Percentiles rank a stretch among this genome's conserved stretches.
Evolutionary conservation across 1,140 invertebrate genomes (phyloP).

Genomic region (Polypedilum pembai): DNA sequence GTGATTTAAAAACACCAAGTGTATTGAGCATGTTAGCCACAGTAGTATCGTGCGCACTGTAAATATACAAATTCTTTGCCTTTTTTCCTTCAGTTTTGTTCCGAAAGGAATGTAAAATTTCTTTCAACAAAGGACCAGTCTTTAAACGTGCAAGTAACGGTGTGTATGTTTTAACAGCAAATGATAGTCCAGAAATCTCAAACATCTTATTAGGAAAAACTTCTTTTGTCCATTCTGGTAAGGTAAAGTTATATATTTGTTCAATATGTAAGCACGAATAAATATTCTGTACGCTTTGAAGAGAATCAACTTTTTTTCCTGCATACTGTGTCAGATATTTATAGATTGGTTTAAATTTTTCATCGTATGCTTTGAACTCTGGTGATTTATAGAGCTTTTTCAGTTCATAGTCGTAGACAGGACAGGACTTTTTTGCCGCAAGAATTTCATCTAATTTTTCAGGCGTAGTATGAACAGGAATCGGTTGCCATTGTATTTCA

Average conservation of each 20-base stretch:
- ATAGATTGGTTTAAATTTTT: conserved; percentile 55
- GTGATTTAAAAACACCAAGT: conserved; percentile 61
- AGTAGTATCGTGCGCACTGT: conserved; percentile 77
- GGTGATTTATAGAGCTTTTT: conserved; percentile 49
- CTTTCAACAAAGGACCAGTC: conserved; percentile 57
- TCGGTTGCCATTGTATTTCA: conserved; percentile 74
- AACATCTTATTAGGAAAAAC: conserved; percentile 48
- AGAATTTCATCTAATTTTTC: conserved; percentile 58
- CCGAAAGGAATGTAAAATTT: conserved; percentile 54
- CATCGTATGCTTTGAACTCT: conserved; percentile 51
- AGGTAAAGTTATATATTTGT: conserved; percentile 56
- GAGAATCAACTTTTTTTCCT: conserved; percentile 49
- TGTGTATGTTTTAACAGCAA: conserved; percentile 47
- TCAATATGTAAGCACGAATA: conserved; percentile 65
- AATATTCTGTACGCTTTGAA: conserved; percentile 51
- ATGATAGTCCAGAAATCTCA: conserved; percentile 47
- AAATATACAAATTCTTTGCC: conserved; percentile 59
- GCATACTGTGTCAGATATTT: conserved; percentile 54
- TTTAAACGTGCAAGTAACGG: conserved; percentile 48
- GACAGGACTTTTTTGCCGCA: conserved; percentile 57
- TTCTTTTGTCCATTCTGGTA: conserved; percentile 63
- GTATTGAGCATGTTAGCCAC: conserved; percentile 66
- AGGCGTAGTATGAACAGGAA: conserved; percentile 75
- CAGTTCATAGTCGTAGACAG: conserved; percentile 52
- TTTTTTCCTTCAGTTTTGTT: conserved; percentile 40